Conservation (phyloP, 2,888 invertebrate species). For the Anoplius nigerrimus region DNA sequence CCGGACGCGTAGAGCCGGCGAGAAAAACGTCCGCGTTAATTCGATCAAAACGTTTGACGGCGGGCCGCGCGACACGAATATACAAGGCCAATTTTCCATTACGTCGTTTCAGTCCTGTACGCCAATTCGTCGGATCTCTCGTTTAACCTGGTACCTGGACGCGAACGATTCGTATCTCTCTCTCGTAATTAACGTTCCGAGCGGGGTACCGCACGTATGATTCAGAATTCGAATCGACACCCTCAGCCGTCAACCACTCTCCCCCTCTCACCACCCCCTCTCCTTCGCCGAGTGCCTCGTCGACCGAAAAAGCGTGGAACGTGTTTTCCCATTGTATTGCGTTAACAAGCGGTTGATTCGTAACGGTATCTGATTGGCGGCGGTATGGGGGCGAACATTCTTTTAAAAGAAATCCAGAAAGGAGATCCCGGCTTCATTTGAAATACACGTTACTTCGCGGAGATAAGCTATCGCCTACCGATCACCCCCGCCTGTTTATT, state of each 20-base stretch:
- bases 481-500: conserved; percentile 40
- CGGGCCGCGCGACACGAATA: conserved; percentile 32
- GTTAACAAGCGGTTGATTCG: conserved; percentile 13
- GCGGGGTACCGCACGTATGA: no score
- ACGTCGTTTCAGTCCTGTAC: not conserved
- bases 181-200: no score
- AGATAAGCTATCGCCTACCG: conserved; percentile 46
- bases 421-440: conserved; percentile 25
- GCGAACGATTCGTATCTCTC: no score
- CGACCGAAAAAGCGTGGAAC: conserved; percentile 12
- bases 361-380: not conserved
- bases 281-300: conserved; percentile 6
- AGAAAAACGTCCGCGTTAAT: no score
- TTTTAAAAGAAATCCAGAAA: conserved; percentile 16
- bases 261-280: no score
- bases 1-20: no score
- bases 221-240: no score
- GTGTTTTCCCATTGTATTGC: no score
- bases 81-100: conserved; percentile 5
- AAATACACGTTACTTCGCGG: conserved; percentile 27
- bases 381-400: conserved; percentile 19
- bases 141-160: no score
- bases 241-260: no score
- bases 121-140: no score
- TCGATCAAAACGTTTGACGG: no score